Evolutionary conservation across 2,113 vertebrate species (phyloP), one percentile per base, ranked within the genome.

Genomic region (Gallinago jamesoni): DNA sequence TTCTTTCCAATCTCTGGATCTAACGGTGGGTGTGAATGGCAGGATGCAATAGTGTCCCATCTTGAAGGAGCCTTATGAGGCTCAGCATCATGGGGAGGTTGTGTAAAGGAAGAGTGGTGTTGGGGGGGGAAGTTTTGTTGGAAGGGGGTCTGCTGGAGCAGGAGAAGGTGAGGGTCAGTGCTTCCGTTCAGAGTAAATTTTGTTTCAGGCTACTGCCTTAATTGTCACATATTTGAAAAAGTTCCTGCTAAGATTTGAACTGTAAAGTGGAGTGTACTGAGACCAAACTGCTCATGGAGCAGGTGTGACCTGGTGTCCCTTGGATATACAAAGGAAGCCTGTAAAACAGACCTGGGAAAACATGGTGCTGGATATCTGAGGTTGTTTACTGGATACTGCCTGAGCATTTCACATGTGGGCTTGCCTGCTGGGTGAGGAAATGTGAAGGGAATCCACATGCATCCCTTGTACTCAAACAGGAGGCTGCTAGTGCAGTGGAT

Each of bases 381-480:
- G 4, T 12, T 45, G 33, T 64, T 43, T 23, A 5, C 25, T 2
- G 9, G n/a, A 27, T 28, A 12, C 28, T 82, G 35, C 43, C 74
- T 18, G 22, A 69, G 60, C 39, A 8, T 57, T 87, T 80, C 10
- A 1, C 0, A 0, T 74, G 22, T 31, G 5, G 1, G 11, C 24
- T 89, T 30, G 41, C 8, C 43, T 57, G 24, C 37, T 53, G 57
- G 25, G 7, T 73, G 18, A 59, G 45, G 82, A 83, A 30, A 21
- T 15, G 4, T 4, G 9, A 27, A 68, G 27, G 53, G 31, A 53
- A 35, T 72, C 43, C 24, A 6, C 1, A 2, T 3, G 6, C 28
- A 4, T 64, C 9, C 30, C 23, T 31, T 56, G 35, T 16, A 23
- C 55, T 84, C 0, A 1, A 41, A 14, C 35, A 39, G 73, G 47